Evolutionary conservation across 2,888 invertebrate genomes (phyloP).

Genomic region (Lycaena phlaeas): DNA sequence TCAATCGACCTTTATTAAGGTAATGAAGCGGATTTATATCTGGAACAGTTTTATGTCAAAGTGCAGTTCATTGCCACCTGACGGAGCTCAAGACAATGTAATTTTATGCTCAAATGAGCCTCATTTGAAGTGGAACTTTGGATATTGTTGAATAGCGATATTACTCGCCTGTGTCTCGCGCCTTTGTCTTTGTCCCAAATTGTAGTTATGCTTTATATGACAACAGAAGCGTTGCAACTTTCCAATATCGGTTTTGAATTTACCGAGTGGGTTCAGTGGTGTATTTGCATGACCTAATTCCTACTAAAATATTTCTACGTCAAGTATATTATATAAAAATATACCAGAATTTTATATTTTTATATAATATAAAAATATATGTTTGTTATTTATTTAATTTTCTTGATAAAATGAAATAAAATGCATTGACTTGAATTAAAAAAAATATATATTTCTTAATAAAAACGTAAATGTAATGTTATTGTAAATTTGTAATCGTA

Average conservation of each 20-base stretch:
- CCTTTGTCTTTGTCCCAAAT: constrained; percentile 58
- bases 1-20: constrained; percentile 66
- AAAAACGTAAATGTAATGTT: no score
- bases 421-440: no score
- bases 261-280: constrained; percentile 11
- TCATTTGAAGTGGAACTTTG: constrained; percentile 65
- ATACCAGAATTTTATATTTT: no score
- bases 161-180: constrained; percentile 44
- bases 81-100: constrained; percentile 70
- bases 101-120: constrained; percentile 70
- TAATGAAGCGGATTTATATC: constrained; percentile 68
- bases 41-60: constrained; percentile 70
- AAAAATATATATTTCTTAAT: no score
- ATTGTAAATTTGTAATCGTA: no score
- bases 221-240: constrained; percentile 60
- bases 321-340: no score
- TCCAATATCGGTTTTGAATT: constrained; percentile 34
- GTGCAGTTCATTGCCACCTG: constrained; percentile 70
- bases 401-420: no score
- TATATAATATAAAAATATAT: no score
- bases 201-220: constrained; percentile 65
- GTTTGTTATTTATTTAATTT: no score
- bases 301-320: no score
- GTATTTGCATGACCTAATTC: no score
- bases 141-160: constrained; percentile 66